These are phyloP conservation scores for Megalurothrips usitatus DNA, from an alignment of 2,888 invertebrate genomes.

Conservation along the genomic window DNA sequence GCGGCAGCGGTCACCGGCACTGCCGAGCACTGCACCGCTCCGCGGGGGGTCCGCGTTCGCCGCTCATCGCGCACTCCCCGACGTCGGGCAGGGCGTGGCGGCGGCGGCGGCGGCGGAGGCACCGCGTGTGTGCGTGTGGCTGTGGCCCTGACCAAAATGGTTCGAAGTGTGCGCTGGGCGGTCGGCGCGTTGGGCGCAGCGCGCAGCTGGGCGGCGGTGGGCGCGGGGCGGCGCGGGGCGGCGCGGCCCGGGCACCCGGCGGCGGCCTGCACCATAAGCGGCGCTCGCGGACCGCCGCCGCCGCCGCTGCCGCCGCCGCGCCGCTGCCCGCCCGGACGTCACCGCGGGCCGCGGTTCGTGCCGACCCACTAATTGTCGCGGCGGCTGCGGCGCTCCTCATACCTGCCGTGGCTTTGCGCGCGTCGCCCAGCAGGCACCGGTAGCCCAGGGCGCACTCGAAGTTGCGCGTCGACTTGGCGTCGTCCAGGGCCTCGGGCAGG, in stretches of 20 bases:
- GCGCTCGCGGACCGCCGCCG: neutral
- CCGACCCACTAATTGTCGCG: neutral
- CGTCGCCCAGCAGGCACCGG: conserved; percentile 71
- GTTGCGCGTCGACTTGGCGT: conserved; percentile 48
- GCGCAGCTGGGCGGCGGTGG: neutral
- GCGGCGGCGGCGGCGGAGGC: no score
- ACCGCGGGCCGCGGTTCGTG: neutral
- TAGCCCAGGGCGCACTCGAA: conserved; percentile 73
- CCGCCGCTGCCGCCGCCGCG: neutral
- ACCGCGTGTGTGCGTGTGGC: no score
- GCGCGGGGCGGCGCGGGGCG: neutral
- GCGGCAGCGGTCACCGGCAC: no score
- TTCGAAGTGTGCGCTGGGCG: neutral
- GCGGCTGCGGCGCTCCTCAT: conserved; percentile 16
- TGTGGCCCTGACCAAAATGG: conserved; percentile 3
- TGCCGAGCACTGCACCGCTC: neutral
- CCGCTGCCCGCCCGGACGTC: neutral
- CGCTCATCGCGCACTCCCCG: neutral
- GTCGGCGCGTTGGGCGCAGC: neutral
- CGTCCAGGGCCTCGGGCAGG: conserved; percentile 61
- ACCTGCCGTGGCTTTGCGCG: conserved; percentile 76
- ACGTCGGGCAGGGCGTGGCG: neutral
- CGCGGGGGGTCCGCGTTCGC: neutral
- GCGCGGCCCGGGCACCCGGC: neutral
- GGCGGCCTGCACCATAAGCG: neutral